These are phyloP conservation scores for Siniperca scherzeri DNA, from an alignment of 2,797 vertebrate genomes.

Conservation along the genomic window DNA sequence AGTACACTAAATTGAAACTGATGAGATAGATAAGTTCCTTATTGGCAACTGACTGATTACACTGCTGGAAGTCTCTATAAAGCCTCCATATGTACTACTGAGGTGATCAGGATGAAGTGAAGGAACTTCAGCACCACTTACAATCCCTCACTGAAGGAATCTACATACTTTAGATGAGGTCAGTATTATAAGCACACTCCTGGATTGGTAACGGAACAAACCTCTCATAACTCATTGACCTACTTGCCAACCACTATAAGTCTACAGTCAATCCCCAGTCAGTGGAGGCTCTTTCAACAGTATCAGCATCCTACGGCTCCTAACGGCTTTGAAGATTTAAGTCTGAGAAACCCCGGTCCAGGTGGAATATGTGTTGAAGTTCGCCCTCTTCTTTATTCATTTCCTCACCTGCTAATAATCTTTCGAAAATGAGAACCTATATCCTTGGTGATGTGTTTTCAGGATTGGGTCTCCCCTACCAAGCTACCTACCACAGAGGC, in stretches of 20 bases:
- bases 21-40: background rate
- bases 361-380: constrained; percentile 69
- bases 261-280: constrained; percentile 57
- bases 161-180: constrained; percentile 19
- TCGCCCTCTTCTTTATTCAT: constrained; percentile 69
- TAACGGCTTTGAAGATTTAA: constrained; percentile 72
- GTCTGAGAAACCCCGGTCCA: constrained; percentile 61
- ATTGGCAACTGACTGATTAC: constrained; percentile 15
- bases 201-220: constrained; percentile 43
- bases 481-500: constrained; percentile 36
- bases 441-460: constrained; percentile 62
- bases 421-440: constrained; percentile 64
- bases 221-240: constrained; percentile 67
- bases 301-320: constrained; percentile 64
- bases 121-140: constrained; percentile 22
- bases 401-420: constrained; percentile 72
- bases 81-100: constrained; percentile 8
- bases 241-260: constrained; percentile 65
- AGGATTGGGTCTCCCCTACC: constrained; percentile 40
- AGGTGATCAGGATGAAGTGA: constrained; percentile 9
- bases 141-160: constrained; percentile 24
- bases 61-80: constrained; percentile 16
- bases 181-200: constrained; percentile 36
- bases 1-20: constrained; percentile 4
- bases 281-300: constrained; percentile 62